Evolutionary conservation across 2,113 vertebrate genomes (phyloP).

Genomic region (Aspidoscelis tigris): DNA sequence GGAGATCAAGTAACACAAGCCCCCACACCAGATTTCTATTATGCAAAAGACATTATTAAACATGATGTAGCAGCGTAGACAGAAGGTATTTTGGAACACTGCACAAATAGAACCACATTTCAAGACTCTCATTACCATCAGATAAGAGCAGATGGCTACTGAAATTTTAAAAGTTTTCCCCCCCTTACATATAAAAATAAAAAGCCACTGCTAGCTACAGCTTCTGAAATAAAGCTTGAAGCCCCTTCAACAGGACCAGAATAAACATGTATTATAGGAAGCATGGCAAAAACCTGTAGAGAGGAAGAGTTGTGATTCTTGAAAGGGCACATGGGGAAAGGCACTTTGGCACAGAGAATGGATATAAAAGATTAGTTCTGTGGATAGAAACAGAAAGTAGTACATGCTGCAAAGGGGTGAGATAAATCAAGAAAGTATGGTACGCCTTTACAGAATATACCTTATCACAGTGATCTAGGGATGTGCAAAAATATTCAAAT

Average conservation of each 20-base stretch:
- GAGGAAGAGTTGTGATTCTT: slow-evolving; percentile 42
- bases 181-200: slow-evolving; percentile 11
- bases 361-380: slow-evolving; percentile 27
- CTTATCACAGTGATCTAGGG: too few species aligned
- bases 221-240: slow-evolving; percentile 64
- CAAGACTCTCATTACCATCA: slow-evolving; percentile 66
- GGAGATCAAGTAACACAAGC: slow-evolving; percentile 23
- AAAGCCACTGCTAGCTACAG: slow-evolving; percentile 37
- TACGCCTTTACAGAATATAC: too few species aligned
- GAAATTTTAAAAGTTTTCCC: not conserved
- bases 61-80: slow-evolving; percentile 48
- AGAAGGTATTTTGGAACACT: slow-evolving; percentile 61
- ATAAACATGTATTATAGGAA: slow-evolving; percentile 18
- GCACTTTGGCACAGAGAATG: slow-evolving; percentile 2
- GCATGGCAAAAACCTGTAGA: slow-evolving; percentile 6
- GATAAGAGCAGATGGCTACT: slow-evolving; percentile 63
- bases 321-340: slow-evolving; percentile 40
- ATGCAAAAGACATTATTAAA: slow-evolving; percentile 55
- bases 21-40: slow-evolving; percentile 36
- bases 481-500: too few species aligned
- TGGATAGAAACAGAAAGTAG: slow-evolving; percentile 22
- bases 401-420: not conserved
- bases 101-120: slow-evolving; percentile 63
- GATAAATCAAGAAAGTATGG: not conserved
- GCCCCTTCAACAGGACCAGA: slow-evolving; percentile 50